Evolutionary conservation across 1,140 invertebrate genomes (phyloP), one percentile per base, ranked within the genome.

Genomic region (Teleopsis dalmanni): DNA sequence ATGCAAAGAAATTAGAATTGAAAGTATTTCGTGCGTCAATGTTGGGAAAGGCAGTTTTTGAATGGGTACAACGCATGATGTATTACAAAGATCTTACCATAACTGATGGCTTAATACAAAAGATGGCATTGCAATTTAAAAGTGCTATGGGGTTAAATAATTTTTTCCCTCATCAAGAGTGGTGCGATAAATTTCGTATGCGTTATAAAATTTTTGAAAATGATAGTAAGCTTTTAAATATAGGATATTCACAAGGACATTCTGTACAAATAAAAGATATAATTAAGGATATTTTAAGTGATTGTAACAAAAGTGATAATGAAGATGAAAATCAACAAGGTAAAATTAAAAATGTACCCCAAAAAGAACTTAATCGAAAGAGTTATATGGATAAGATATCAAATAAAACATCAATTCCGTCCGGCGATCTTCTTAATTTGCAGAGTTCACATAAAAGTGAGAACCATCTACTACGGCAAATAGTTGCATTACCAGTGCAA

Each of bases 41-140:
- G 64, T 31, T 68, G 48, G 64, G 65, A 3, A 61, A 57, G 9
- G 64, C 65, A 1, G 65, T 68, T 0, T 67, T 61, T 41, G 65
- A 68, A 16, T 68, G 65, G 65, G 60, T 68, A n/a, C 51, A 64
- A 0, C 64, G 65, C 41, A 67, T 68, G 62, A 67, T 68, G 58
- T 68, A 68, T 55, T 68, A 68, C 43, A 67, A 61, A 52, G 65
- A 68, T 26, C 63, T 68, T 9, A 54, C 48, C 23, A 67, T 68
- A 31, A 58, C 64, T 18, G 65, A 68, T 25, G 64, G 62, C 0
- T 51, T 68, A 0, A 67, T 68, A 21, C 65, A 68, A 47, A 68
- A 67, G 45, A 68, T 67, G 60, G 64, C 65, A 0, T 38, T 68
- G 43, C 64, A 68, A 13, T 68, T 68, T 38, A 67, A 65, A 36